Percentiles rank a stretch among this genome's conserved stretches.
phyloP scores from a whole-genome alignment of 2,113 vertebrate species.

The Petromus typicus region DNA sequence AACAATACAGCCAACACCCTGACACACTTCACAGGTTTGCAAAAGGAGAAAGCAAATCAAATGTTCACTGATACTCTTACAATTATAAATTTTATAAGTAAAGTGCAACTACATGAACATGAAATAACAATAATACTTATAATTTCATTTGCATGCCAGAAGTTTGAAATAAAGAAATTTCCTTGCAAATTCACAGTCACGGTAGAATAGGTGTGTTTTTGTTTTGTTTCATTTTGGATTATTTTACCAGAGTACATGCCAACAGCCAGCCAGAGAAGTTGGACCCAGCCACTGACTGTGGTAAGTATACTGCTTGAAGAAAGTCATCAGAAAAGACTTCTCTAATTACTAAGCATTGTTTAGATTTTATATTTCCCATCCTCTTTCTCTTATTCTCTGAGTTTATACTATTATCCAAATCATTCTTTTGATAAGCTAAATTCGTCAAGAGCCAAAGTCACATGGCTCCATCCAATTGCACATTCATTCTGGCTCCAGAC shows the following conservation, averaged over 20 bases:
- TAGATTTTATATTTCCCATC: not conserved
- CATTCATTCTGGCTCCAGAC: not conserved
- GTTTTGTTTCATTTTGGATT: not conserved
- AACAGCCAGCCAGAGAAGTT: not conserved
- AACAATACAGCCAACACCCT: slow-evolving; percentile 54
- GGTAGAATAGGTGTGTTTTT: not conserved
- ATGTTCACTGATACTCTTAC: not conserved
- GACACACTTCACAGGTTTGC: slow-evolving; percentile 1
- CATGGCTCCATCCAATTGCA: accelerated
- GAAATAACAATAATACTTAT: slow-evolving; percentile 59
- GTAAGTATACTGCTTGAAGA: too few relatives aligned
- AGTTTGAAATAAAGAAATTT: slow-evolving; percentile 12
- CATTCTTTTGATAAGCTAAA: not conserved
- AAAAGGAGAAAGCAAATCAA: slow-evolving; percentile 17
- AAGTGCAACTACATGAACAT: slow-evolving; percentile 14
- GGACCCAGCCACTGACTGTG: not conserved
- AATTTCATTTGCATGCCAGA: slow-evolving; percentile 43
- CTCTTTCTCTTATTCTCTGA: not conserved
- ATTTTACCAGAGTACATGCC: not conserved
- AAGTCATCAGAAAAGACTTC: not conserved
- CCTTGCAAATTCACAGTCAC: slow-evolving; percentile 17
- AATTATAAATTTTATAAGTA: slow-evolving; percentile 53
- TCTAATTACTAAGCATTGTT: not conserved
- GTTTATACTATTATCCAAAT: not conserved
- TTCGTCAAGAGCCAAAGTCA: not conserved